Percentiles rank a stretch among this genome's conserved stretches.
Evolutionary conservation across 2,113 vertebrate genomes (phyloP).

Genomic region (Gallinago undulata): DNA sequence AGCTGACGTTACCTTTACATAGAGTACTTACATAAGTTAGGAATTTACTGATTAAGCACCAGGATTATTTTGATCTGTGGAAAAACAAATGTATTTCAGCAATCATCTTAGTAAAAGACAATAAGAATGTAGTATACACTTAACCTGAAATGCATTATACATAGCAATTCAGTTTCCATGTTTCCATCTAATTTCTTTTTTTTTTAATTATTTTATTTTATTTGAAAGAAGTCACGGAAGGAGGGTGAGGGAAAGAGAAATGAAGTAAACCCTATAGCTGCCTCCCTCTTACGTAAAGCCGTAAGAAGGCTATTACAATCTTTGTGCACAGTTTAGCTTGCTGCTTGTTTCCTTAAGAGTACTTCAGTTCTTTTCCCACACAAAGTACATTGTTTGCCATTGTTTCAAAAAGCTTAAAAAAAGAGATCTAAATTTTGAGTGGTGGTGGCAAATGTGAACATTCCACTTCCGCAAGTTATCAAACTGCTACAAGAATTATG

Average conservation of each 20-base stretch:
- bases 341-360: neutral
- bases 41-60: neutral
- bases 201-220: neutral
- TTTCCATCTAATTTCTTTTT: neutral
- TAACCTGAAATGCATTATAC: neutral
- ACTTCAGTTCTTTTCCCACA: neutral
- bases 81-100: neutral
- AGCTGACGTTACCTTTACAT: neutral
- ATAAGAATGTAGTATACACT: neutral
- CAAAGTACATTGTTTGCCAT: neutral
- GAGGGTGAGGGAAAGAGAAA: no score
- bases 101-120: neutral
- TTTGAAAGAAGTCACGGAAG: neutral
- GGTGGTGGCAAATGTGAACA: neutral
- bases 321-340: neutral
- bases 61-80: neutral
- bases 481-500: no score
- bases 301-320: neutral
- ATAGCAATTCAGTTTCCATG: neutral
- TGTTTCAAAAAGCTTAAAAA: neutral
- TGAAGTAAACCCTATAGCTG: neutral
- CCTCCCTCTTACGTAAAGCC: neutral
- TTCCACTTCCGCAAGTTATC: neutral
- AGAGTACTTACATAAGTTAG: neutral
- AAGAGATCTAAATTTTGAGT: neutral